These are phyloP conservation scores for Drosophila buzzatii DNA, from an alignment of 2,888 invertebrate species.

Conservation along the genomic window DNA sequence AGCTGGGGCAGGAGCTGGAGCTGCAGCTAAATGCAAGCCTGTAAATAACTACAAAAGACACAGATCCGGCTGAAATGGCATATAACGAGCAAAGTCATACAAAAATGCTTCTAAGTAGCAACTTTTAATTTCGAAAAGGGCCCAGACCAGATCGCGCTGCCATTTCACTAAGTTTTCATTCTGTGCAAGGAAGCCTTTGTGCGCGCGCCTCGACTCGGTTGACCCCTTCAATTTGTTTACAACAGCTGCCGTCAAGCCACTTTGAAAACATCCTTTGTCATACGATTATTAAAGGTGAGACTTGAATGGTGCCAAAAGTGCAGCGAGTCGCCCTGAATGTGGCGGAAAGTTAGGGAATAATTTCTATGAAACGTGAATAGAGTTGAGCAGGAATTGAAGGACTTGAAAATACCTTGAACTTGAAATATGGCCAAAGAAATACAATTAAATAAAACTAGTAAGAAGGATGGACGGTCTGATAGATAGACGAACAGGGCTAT, in stretches of 20 bases:
- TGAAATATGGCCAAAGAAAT: too few relatives aligned
- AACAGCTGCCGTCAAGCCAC: background rate
- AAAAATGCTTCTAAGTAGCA: conserved; percentile 27
- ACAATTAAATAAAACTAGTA: too few relatives aligned
- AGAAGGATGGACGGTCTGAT: too few relatives aligned
- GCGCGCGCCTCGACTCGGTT: background rate
- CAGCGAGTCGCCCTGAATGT: background rate
- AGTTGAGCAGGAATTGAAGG: background rate
- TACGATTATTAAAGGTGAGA: conserved; percentile 10
- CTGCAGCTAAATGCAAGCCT: conserved; percentile 6
- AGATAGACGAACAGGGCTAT: too few relatives aligned
- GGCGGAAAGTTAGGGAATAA: background rate
- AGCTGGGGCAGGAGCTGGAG: background rate
- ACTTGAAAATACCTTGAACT: too few relatives aligned
- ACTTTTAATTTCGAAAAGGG: conserved; percentile 29
- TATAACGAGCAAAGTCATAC: conserved; percentile 36
- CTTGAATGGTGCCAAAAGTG: background rate
- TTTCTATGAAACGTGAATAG: background rate
- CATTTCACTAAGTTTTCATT: conserved; percentile 9
- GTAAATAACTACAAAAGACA: conserved; percentile 36
- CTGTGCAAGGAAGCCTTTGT: conserved; percentile 1
- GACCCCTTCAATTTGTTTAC: conserved; percentile 2
- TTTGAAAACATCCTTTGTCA: background rate
- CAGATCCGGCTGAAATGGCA: conserved; percentile 26
- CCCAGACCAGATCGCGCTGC: background rate